These are phyloP conservation scores for Catalaphyllia jardinei DNA, from an alignment of 64 coral and sea anemone genomes.

Conservation along the genomic window DNA sequence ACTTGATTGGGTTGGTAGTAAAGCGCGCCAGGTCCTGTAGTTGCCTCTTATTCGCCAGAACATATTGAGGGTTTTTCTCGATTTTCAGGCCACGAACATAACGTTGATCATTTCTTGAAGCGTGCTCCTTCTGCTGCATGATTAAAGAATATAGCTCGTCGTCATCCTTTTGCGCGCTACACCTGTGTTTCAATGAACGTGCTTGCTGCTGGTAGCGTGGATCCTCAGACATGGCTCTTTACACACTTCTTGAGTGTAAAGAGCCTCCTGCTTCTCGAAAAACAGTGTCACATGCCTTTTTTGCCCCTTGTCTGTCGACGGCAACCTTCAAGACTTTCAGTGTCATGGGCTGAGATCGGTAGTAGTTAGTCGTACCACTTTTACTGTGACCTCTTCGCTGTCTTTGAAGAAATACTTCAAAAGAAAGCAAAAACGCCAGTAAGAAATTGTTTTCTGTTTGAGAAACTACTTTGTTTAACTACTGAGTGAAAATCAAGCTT, in stretches of 20 bases:
- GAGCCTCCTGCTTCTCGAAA: conserved; percentile 55
- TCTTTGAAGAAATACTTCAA: no score
- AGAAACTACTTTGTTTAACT: no score
- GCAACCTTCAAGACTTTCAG: no score
- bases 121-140: background rate
- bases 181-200: background rate
- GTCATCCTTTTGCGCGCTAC: background rate
- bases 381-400: no score
- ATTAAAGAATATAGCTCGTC: background rate
- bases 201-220: background rate
- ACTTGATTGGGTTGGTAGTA: conserved; percentile 34
- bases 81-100: background rate
- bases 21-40: conserved; percentile 49
- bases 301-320: background rate
- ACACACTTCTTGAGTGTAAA: background rate
- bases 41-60: conserved; percentile 37
- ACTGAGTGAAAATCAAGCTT: no score
- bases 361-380: no score
- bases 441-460: no score
- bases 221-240: background rate
- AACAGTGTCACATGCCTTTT: conserved; percentile 43
- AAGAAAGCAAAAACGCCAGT: no score
- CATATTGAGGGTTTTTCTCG: conserved; percentile 6
- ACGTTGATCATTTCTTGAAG: background rate
- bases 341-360: no score